phyloP scores from a whole-genome alignment of 2,113 vertebrate species.

The Entomyzon cyanotis region DNA sequence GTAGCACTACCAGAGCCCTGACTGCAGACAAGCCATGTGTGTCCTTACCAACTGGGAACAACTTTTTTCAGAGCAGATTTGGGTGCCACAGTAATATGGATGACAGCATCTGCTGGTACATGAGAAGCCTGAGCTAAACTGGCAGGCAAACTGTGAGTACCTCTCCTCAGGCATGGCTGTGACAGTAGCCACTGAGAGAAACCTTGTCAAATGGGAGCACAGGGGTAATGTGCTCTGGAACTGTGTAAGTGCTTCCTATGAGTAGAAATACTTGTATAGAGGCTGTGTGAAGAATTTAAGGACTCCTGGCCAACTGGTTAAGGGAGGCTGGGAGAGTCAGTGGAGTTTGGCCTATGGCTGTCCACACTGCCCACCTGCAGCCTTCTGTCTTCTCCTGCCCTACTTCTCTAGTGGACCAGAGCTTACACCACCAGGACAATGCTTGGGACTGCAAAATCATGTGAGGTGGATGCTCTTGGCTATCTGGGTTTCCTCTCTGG shows the following conservation, averaged over 20 bases:
- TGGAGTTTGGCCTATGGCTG: background rate
- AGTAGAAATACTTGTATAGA: background rate
- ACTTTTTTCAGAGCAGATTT: background rate
- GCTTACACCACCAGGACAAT: background rate
- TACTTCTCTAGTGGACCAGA: background rate
- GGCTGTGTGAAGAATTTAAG: background rate
- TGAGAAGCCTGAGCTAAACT: background rate
- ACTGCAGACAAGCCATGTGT: background rate
- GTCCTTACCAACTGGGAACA: background rate
- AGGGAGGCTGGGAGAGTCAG: background rate
- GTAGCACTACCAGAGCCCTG: background rate
- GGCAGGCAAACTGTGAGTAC: background rate
- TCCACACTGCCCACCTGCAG: background rate
- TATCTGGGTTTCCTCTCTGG: background rate
- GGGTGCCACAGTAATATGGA: background rate
- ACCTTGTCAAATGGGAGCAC: background rate
- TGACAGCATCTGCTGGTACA: background rate
- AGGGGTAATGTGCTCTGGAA: background rate
- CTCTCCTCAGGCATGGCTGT: background rate
- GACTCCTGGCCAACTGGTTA: background rate
- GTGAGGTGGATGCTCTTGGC: background rate
- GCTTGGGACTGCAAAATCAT: background rate
- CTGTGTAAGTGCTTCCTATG: background rate
- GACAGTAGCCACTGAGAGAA: background rate
- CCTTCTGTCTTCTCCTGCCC: background rate